Evolutionary conservation across 2,888 invertebrate species (phyloP).

Genomic region (Ctenicera cuprea): DNA sequence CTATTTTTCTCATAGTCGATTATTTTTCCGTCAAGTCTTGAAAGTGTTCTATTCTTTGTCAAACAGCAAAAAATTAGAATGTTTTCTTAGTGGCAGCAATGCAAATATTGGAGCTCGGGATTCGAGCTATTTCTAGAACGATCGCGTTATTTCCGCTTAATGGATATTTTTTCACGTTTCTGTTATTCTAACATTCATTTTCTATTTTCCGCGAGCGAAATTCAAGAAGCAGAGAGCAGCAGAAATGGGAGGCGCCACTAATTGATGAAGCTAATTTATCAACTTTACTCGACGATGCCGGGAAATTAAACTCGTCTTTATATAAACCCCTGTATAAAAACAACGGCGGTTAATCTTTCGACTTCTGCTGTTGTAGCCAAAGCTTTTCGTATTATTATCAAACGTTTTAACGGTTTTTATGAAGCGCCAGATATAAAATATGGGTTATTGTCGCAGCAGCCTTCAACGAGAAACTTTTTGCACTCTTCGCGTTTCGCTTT

Average conservation of each 20-base stretch:
- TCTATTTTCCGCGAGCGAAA: slow-evolving; percentile 52
- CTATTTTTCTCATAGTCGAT: slow-evolving; percentile 10
- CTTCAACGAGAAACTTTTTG: slow-evolving; percentile 34
- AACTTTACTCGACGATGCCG: slow-evolving; percentile 60
- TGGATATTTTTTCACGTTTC: slow-evolving; percentile 46
- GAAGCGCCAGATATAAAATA: slow-evolving; percentile 49
- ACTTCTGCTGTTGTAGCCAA: slow-evolving; percentile 53
- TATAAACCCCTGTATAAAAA: slow-evolving; percentile 56
- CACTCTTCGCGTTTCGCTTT: slow-evolving; percentile 12
- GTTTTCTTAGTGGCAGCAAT: slow-evolving; percentile 30
- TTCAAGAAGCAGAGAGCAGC: slow-evolving; percentile 53
- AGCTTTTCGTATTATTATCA: slow-evolving; percentile 54
- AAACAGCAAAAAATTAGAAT: slow-evolving; percentile 26
- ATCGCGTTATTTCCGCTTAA: slow-evolving; percentile 47
- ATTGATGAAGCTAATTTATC: slow-evolving; percentile 63
- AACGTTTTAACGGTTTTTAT: slow-evolving; percentile 51
- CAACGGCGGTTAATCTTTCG: slow-evolving; percentile 56
- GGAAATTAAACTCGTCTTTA: slow-evolving; percentile 60
- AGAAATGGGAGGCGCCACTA: slow-evolving; percentile 60
- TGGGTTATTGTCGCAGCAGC: slow-evolving; percentile 44
- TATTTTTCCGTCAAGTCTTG: slow-evolving; percentile 19
- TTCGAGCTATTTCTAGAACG: slow-evolving; percentile 38
- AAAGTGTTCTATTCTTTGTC: slow-evolving; percentile 22
- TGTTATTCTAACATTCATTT: slow-evolving; percentile 50
- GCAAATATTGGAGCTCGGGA: slow-evolving; percentile 45